These are phyloP conservation scores for Lacerta bilineata DNA, from an alignment of 2,797 vertebrate species.

Conservation along the genomic window DNA sequence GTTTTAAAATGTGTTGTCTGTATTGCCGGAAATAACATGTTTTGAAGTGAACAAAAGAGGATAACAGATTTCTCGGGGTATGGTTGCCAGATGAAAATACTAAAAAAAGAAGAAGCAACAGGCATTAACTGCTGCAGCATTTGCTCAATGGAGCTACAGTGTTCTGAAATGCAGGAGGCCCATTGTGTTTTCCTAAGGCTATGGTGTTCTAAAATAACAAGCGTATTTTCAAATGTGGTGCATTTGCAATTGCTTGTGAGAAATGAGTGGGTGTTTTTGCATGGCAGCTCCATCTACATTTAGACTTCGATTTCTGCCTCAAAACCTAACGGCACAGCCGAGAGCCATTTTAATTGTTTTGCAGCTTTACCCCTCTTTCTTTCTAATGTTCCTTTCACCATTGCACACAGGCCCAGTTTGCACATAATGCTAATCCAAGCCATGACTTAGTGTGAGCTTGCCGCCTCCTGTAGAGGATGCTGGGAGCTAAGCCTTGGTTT, in stretches of 20 bases:
- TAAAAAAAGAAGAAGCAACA: slow-evolving; percentile 5
- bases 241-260: slow-evolving; percentile 22
- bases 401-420: neutral
- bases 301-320: neutral
- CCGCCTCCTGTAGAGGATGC: too few species aligned
- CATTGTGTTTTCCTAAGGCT: slow-evolving; percentile 1
- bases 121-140: neutral
- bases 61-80: slow-evolving; percentile 37
- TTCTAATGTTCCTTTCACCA: neutral
- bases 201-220: neutral
- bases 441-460: too few species aligned
- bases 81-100: slow-evolving; percentile 39
- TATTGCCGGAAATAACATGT: slow-evolving; percentile 36
- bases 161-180: slow-evolving; percentile 7
- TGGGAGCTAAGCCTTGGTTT: neutral
- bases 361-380: neutral
- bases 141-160: neutral
- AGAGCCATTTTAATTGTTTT: slow-evolving; percentile 2
- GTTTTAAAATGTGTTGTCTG: slow-evolving; percentile 40
- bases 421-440: too few species aligned
- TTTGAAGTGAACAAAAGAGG: slow-evolving; percentile 46
- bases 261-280: neutral
- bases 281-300: neutral
- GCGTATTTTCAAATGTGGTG: slow-evolving; percentile 3
- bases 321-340: neutral